phyloP scores from a whole-genome alignment of 1,140 invertebrate species.

The Zaprionus kolodkinae region DNA sequence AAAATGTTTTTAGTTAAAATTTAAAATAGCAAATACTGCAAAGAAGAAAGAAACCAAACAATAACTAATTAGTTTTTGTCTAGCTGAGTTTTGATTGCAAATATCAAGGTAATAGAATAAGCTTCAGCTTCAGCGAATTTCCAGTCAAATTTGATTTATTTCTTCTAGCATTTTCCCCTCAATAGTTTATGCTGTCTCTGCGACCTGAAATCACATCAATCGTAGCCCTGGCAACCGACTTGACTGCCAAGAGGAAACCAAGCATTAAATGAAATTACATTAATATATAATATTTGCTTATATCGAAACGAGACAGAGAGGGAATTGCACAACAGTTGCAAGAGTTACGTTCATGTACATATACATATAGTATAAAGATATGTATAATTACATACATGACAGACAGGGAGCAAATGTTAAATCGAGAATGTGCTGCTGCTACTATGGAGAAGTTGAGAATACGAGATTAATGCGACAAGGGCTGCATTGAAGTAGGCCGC shows the following conservation, averaged over 20 bases:
- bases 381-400: slow-evolving; percentile 38
- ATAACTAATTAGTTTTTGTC: too few relatives aligned
- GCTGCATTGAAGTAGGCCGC: not conserved
- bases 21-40: not conserved
- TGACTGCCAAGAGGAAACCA: slow-evolving; percentile 23
- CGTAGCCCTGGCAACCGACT: slow-evolving; percentile 6
- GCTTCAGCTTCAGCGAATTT: not conserved
- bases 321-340: not conserved
- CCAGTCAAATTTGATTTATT: not conserved
- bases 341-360: slow-evolving; percentile 5
- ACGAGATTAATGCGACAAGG: slow-evolving; percentile 45
- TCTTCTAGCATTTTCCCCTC: not conserved
- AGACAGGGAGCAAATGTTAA: slow-evolving; percentile 9
- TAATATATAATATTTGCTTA: slow-evolving; percentile 25
- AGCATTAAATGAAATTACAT: slow-evolving; percentile 47
- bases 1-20: not conserved
- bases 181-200: slow-evolving; percentile 1
- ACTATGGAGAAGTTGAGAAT: slow-evolving; percentile 21
- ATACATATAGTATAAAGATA: slow-evolving; percentile 24
- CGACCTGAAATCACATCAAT: slow-evolving; percentile 22
- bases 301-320: not conserved
- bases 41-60: too few relatives aligned
- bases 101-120: too few relatives aligned
- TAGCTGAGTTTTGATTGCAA: too few relatives aligned
- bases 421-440: not conserved